These are phyloP conservation scores for Parazoanthus atlanticus DNA, from an alignment of 92 coral and sea anemone species.

Conservation along the genomic window DNA sequence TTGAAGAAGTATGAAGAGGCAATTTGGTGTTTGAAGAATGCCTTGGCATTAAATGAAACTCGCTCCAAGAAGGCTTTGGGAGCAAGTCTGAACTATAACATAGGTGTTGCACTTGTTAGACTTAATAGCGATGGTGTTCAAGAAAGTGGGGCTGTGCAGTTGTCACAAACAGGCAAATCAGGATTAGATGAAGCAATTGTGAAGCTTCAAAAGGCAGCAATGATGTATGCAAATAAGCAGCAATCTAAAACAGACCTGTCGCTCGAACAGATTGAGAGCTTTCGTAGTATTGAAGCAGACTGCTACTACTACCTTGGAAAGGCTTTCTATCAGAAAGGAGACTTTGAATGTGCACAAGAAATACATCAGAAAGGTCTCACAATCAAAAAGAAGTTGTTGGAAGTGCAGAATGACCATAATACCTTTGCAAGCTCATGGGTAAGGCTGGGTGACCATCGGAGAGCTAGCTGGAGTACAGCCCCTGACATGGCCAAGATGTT, in stretches of 20 bases:
- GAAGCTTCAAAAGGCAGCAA: conserved; percentile 16
- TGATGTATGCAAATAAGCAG: not conserved
- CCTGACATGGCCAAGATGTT: not conserved
- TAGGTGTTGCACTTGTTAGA: not conserved
- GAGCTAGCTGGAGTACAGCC: not conserved
- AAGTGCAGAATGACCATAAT: not conserved
- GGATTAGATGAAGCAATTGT: not conserved
- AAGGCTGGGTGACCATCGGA: not conserved
- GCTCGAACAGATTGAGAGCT: not conserved
- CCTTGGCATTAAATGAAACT: not conserved
- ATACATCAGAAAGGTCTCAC: conserved; percentile 7
- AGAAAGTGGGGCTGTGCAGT: not conserved
- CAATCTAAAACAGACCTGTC: not conserved
- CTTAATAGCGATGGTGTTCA: not conserved
- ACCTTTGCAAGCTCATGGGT: not conserved
- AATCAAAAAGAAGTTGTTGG: not conserved
- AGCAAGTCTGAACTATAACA: not conserved
- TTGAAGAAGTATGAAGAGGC: conserved; percentile 2
- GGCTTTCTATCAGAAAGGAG: not conserved
- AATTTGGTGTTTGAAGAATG: conserved; percentile 15
- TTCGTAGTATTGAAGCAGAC: not conserved
- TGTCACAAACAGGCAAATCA: not conserved
- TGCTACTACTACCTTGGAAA: conserved; percentile 36
- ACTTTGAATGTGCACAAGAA: not conserved
- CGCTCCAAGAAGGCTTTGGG: not conserved